These are phyloP conservation scores for Etia nguti DNA, from an alignment of 2,113 vertebrate genomes.

Conservation along the genomic window DNA sequence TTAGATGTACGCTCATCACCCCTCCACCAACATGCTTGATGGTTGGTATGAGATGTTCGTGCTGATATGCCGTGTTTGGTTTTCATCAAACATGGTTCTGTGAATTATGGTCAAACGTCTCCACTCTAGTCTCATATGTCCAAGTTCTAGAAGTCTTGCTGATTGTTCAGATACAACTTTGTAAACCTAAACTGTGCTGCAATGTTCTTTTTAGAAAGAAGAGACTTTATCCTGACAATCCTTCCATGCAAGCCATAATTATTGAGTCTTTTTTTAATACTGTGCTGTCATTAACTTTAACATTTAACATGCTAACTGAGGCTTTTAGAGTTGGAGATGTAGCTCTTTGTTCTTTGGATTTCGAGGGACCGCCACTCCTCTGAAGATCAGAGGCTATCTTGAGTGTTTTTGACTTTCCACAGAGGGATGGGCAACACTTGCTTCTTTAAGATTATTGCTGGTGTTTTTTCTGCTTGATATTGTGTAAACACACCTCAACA, in stretches of 20 bases:
- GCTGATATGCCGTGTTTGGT: neutral
- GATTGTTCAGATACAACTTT: neutral
- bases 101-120: neutral
- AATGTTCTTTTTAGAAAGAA: neutral
- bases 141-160: neutral
- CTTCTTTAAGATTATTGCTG: neutral
- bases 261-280: rapidly evolving
- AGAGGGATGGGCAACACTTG: neutral
- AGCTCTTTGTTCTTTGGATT: neutral
- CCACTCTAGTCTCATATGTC: neutral
- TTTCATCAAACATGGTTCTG: neutral
- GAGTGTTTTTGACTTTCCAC: neutral
- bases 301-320: neutral
- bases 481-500: neutral
- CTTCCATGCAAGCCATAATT: neutral
- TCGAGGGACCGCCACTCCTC: neutral
- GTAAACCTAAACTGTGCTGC: neutral
- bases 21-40: neutral
- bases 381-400: neutral
- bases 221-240: neutral
- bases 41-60: neutral
- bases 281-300: neutral
- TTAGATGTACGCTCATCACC: neutral
- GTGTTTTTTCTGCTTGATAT: neutral
- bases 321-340: neutral